Evolutionary conservation across 92 coral and sea anemone species (phyloP), one percentile per base, ranked within the genome.

Genomic region (Phenganax subtilis): DNA sequence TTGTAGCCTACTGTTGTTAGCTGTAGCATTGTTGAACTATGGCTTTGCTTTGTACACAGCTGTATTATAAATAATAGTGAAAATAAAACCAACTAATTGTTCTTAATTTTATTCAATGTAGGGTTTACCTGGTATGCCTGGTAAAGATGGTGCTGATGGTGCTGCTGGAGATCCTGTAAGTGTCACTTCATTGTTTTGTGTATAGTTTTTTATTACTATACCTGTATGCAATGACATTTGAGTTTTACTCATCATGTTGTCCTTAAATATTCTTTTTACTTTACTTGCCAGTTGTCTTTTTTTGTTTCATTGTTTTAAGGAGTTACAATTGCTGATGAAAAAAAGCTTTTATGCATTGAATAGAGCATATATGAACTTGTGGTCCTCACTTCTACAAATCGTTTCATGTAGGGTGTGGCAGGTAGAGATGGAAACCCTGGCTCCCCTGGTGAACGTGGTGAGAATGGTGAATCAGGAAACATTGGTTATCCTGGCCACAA

Each of bases 111-210:
- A 44, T 64, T n/a, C 8, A 37, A 6, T 57, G 12, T 47, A 87
- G 90, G 90, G 90, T 62, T 81, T 63, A 27, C 72, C 80, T 57
- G 90, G 90, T 10, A 69, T 53, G 9, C 3, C 86, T 66, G 90
- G 90, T 54, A 86, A 84, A 44, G 74, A 83, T 69, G 90, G 90
- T 12, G 74, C 87, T 17, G 84, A 84, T 57, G 90, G 90, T 55
- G 85, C 81, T 75, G 84, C 80, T 61, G 90, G 90, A 71, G 90
- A 87, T 52, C 85, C 87, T n/a, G 90, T 87, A 67, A 87, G 90
- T 80, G 44, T 47, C 16, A 0, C 58, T 76, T 9, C 51, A 12
- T 59, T 59, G 25, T 37, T 37, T 37, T 37, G 5, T 37, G 47
- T 37, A 37, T 37, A 37, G 47, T 20, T 20, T 20, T 20, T 20